Conservation (phyloP, 2,113 vertebrate species). For the Marcusenius ussheri region DNA sequence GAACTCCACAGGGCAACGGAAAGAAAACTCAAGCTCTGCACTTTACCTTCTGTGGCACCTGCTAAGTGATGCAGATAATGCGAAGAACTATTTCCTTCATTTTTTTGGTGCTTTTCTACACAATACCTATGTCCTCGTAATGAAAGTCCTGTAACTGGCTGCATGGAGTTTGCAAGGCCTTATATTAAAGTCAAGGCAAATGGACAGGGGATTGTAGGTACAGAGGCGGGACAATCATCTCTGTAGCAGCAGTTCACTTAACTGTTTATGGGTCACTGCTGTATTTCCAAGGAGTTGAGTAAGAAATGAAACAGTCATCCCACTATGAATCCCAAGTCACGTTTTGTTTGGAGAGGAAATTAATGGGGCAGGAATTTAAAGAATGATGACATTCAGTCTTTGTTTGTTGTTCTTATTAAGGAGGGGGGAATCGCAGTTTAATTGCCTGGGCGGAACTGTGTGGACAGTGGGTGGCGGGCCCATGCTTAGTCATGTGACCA, state of each 20-base stretch:
- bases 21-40: background rate
- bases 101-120: background rate
- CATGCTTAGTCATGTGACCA: slow-evolving; percentile 6
- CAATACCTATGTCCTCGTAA: background rate
- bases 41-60: background rate
- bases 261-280: background rate
- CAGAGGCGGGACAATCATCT: background rate
- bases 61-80: background rate
- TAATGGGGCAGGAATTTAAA: background rate
- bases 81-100: background rate
- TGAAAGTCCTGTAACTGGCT: background rate
- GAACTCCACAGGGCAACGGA: background rate
- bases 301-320: background rate
- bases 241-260: background rate
- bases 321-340: background rate
- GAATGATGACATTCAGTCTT: background rate
- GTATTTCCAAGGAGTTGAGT: background rate
- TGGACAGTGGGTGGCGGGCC: background rate
- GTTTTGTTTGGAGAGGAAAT: slow-evolving; percentile 8
- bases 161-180: background rate
- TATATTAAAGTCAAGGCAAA: background rate
- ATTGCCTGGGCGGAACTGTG: background rate
- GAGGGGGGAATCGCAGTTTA: background rate
- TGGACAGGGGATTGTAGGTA: background rate
- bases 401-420: slow-evolving; percentile 17